Conservation (phyloP, 2,113 vertebrate genomes). For the Nyctibius bracteatus region DNA sequence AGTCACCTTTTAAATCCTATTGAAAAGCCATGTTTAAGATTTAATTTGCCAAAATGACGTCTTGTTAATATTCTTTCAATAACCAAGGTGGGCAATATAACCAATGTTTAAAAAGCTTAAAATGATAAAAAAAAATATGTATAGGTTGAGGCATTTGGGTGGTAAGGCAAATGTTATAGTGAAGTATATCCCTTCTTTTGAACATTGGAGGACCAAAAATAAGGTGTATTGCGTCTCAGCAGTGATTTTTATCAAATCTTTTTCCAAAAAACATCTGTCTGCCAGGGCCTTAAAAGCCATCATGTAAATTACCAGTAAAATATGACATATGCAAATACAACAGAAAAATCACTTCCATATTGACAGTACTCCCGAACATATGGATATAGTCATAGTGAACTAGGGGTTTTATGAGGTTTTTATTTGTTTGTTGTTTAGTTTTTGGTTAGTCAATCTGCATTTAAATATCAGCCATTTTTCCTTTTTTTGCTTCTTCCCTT, state of each 20-base stretch:
- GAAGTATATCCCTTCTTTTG: slow-evolving; percentile 78
- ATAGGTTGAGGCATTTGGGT: slow-evolving; percentile 81
- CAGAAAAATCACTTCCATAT: slow-evolving; percentile 76
- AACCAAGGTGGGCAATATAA: slow-evolving; percentile 83
- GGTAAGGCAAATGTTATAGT: slow-evolving; percentile 75
- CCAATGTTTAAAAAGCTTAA: slow-evolving; percentile 79
- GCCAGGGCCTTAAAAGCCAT: slow-evolving; percentile 84
- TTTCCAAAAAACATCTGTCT: slow-evolving; percentile 78
- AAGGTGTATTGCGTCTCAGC: slow-evolving; percentile 80
- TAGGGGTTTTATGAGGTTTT: slow-evolving; percentile 78
- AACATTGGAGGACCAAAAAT: slow-evolving; percentile 84
- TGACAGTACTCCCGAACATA: slow-evolving; percentile 76
- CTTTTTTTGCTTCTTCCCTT: slow-evolving; percentile 82
- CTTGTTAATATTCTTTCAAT: slow-evolving; percentile 85
- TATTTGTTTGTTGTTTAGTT: slow-evolving; percentile 74
- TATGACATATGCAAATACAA: slow-evolving; percentile 79
- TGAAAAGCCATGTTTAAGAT: slow-evolving; percentile 91
- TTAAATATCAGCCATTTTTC: slow-evolving; percentile 83
- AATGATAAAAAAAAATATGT: slow-evolving; percentile 64
- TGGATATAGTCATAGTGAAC: slow-evolving; percentile 81
- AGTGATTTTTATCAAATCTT: slow-evolving; percentile 75
- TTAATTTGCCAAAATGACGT: slow-evolving; percentile 94
- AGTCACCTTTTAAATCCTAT: slow-evolving; percentile 84
- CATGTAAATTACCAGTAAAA: slow-evolving; percentile 81
- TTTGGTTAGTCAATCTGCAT: slow-evolving; percentile 82